Evolutionary conservation across 2,888 invertebrate genomes (phyloP), one percentile per base, ranked within the genome.

Genomic region (Ophion obscuratus): DNA sequence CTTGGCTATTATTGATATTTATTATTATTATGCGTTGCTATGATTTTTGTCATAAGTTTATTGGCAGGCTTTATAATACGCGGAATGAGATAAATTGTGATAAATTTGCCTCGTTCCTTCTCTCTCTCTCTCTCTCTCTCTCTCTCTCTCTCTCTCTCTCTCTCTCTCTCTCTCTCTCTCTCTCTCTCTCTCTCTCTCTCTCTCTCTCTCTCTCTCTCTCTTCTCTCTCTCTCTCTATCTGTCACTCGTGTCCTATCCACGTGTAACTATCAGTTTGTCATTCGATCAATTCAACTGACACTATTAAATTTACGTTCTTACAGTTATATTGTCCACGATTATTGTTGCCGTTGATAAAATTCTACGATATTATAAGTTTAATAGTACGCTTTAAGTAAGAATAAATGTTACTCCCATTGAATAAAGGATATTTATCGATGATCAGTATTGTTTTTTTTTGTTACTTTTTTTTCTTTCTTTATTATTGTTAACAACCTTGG

Each of bases 351-450:
- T 93, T 93, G 91, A 92, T 91, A 90, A 93, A 93, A 92, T 93
- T 93, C 91, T 93, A 93, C 92, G 92, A 91, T 88, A 91, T 88
- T 92, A 92, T 94, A 93, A 93, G 92, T 94, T 94, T 36, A 91
- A 91, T 91, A 87, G 91, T 92, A 92, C 93, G 92, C 93, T 94
- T 93, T 93, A 92, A 93, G 91, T 93, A 92, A 93, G 92, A 91
- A 93, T 94, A 92, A 93, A 94, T 94, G 94, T 94, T 94, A 93
- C 93, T 93, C 92, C 92, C 93, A 93, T 93, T 93, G 93, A 94
- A 94, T 94, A 94, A 94, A 94, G 92, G 93, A 93, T 94, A 93
- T 94, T 94, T 93, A 94, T 93, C 93, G 92, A 94, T 92, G 92
- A 93, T 91, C 67, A 77, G 81, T 62, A 67, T 77, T 85, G 78